These are phyloP conservation scores for Tenthredo livida DNA, from an alignment of 2,888 invertebrate species.

Conservation along the genomic window DNA sequence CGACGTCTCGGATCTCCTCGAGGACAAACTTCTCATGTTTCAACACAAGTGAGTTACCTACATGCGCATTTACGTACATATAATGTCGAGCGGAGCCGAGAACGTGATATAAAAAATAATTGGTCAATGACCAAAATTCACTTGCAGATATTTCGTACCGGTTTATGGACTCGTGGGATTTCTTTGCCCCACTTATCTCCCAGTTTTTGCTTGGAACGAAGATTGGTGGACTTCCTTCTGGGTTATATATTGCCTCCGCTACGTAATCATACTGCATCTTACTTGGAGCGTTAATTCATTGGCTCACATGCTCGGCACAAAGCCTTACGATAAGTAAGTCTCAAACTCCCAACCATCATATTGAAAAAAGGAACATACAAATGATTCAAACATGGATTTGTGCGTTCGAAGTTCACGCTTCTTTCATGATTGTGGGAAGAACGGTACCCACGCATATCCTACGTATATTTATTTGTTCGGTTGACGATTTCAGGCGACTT, in stretches of 20 bases:
- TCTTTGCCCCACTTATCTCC: conserved; percentile 83
- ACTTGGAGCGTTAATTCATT: conserved; percentile 87
- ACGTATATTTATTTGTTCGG: neutral
- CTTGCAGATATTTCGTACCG: conserved; percentile 84
- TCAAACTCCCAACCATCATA: neutral
- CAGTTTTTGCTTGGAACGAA: conserved; percentile 87
- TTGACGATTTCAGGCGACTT: conserved; percentile 5
- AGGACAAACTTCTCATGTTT: conserved; percentile 86
- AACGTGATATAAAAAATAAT: conserved; percentile 9
- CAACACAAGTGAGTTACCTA: conserved; percentile 85
- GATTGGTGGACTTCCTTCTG: conserved; percentile 81
- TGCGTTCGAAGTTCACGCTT: neutral
- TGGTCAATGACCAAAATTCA: conserved; percentile 30
- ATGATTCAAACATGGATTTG: neutral
- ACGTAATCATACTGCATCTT: conserved; percentile 83
- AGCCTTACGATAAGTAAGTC: conserved; percentile 64
- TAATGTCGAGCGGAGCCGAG: neutral
- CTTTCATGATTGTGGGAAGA: neutral
- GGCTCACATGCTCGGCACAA: conserved; percentile 57
- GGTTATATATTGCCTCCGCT: conserved; percentile 83
- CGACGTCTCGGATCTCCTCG: conserved; percentile 88
- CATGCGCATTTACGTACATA: neutral
- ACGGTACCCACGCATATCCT: neutral
- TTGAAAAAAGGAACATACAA: neutral
- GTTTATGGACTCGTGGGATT: conserved; percentile 82